phyloP scores from a whole-genome alignment of 2,797 vertebrate species.

The Mico argentatus region DNA sequence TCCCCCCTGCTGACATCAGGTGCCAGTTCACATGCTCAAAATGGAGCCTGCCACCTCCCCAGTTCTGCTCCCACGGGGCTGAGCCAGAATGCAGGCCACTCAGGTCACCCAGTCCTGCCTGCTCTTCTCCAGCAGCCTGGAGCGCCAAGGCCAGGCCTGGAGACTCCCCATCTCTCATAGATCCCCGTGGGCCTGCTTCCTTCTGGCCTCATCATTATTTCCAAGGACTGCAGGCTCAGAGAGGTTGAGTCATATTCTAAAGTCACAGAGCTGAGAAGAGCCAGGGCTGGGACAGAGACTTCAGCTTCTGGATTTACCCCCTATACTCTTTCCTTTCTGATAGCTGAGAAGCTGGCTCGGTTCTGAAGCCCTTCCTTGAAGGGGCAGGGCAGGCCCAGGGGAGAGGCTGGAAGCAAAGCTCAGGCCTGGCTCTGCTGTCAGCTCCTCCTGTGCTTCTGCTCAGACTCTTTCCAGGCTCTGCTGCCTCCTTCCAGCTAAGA shows the following conservation, averaged over 20 bases:
- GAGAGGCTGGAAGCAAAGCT: background rate
- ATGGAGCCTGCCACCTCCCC: background rate
- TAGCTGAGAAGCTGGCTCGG: background rate
- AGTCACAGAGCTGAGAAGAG: background rate
- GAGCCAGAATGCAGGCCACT: background rate
- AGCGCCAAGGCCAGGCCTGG: background rate
- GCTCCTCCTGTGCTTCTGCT: fast-evolving
- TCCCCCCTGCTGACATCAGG: background rate
- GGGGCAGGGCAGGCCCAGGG: fast-evolving
- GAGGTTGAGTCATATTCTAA: background rate
- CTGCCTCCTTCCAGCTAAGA: background rate
- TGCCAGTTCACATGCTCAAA: background rate
- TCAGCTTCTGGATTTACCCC: background rate
- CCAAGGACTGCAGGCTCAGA: background rate
- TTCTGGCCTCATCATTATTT: background rate
- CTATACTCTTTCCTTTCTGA: background rate
- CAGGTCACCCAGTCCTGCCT: fast-evolving
- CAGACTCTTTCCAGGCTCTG: background rate
- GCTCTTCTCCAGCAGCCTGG: background rate
- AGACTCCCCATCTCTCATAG: fast-evolving
- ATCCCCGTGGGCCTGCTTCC: fast-evolving
- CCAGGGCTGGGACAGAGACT: background rate
- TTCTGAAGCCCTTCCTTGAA: background rate
- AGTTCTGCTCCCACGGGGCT: fast-evolving
- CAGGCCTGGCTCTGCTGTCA: background rate